These are phyloP conservation scores for Tetragnatha versicolor DNA, from an alignment of 1,140 invertebrate genomes.

Conservation along the genomic window DNA sequence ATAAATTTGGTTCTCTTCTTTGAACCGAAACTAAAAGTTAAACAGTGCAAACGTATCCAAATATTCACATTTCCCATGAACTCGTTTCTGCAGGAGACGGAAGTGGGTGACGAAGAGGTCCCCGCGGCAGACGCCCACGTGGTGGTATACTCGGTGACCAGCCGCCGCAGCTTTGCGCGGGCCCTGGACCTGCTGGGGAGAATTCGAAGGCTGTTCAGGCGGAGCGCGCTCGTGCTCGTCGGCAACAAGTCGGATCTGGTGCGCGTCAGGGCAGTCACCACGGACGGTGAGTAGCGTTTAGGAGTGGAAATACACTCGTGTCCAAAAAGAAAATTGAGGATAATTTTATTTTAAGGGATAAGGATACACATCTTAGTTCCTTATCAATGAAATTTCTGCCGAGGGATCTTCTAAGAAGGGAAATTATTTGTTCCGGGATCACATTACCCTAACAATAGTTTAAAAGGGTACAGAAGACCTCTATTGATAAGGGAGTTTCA, in stretches of 20 bases:
- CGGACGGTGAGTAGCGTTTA: slow-evolving; percentile 75
- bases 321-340: too few relatives aligned
- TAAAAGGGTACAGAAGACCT: not conserved
- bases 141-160: slow-evolving; percentile 88
- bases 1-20: too few relatives aligned
- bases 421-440: not conserved
- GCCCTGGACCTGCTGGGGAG: slow-evolving; percentile 78
- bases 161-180: slow-evolving; percentile 84
- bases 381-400: not conserved
- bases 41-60: too few relatives aligned
- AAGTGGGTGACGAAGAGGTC: not conserved
- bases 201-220: slow-evolving; percentile 76
- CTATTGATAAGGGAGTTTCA: too few relatives aligned
- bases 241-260: slow-evolving; percentile 96
- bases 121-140: slow-evolving; percentile 80
- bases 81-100: too few relatives aligned
- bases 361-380: not conserved
- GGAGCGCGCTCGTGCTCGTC: slow-evolving; percentile 79
- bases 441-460: not conserved
- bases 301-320: too few relatives aligned
- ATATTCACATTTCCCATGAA: too few relatives aligned
- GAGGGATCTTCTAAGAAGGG: not conserved
- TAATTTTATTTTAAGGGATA: not conserved
- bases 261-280: slow-evolving; percentile 83
- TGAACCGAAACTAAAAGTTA: too few relatives aligned